Percentiles rank a stretch among this genome's conserved stretches.
Evolutionary conservation across 1,140 invertebrate genomes (phyloP).

Genomic region (Nephotettix cincticeps): DNA sequence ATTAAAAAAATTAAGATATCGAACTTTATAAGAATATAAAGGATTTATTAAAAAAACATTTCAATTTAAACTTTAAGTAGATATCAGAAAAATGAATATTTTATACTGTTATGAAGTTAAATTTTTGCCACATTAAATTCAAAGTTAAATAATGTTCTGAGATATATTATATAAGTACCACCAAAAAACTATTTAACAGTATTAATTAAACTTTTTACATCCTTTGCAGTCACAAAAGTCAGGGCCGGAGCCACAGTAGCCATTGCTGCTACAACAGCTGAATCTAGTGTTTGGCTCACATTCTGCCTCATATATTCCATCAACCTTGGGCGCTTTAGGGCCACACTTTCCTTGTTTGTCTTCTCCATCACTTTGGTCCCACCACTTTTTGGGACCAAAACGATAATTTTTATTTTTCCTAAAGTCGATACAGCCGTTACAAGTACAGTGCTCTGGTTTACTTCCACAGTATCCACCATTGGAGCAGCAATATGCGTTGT

Average conservation of each 20-base stretch:
- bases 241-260: constrained; percentile 26
- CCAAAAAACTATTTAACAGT: too few relatives aligned
- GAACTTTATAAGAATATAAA: too few relatives aligned
- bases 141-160: too few relatives aligned
- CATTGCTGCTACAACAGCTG: constrained; percentile 26
- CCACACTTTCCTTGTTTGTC: constrained; percentile 29
- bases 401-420: constrained; percentile 24
- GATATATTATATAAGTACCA: too few relatives aligned
- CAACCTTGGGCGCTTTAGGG: constrained; percentile 26
- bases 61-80: too few relatives aligned
- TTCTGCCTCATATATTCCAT: constrained; percentile 20
- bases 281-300: constrained; percentile 29
- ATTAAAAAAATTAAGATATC: too few relatives aligned
- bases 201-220: constrained; percentile 21
- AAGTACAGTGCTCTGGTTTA: constrained; percentile 27
- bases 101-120: too few relatives aligned
- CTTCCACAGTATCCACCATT: constrained; percentile 34
- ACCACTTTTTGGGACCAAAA: constrained; percentile 23
- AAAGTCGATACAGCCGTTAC: constrained; percentile 34
- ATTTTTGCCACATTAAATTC: too few relatives aligned
- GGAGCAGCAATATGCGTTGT: constrained; percentile 33
- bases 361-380: constrained; percentile 3
- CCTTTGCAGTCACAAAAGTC: constrained; percentile 32
- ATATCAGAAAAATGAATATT: too few relatives aligned
- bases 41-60: too few relatives aligned